Conservation (phyloP, 2,113 vertebrate genomes). For the Calonectris borealis region DNA sequence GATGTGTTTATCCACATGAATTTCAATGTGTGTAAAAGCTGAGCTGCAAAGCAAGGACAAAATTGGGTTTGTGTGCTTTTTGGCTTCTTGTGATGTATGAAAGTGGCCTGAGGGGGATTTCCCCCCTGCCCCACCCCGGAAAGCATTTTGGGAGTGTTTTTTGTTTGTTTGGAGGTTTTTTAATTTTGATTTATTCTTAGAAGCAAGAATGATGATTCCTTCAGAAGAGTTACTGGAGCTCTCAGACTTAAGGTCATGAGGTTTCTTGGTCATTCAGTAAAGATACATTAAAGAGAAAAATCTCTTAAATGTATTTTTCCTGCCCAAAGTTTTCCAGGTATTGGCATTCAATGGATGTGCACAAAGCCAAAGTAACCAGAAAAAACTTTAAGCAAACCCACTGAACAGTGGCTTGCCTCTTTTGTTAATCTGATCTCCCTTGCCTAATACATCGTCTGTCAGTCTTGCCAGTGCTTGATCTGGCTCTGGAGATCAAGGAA, state of each 20-base stretch:
- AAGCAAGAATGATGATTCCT: neutral
- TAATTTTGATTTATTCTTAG: neutral
- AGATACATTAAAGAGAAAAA: neutral
- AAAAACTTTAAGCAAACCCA: neutral
- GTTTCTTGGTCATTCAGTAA: neutral
- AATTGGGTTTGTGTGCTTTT: neutral
- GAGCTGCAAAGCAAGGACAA: slow-evolving; percentile 10
- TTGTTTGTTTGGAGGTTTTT: neutral
- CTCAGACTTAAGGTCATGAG: neutral
- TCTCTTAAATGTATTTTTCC: neutral
- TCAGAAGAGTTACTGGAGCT: neutral
- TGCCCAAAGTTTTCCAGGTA: neutral
- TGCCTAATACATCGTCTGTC: neutral
- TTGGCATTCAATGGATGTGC: neutral
- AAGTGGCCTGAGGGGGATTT: neutral
- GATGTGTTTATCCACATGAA: neutral
- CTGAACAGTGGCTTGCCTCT: neutral
- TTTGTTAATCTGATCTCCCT: neutral
- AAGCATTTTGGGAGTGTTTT: neutral
- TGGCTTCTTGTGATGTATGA: neutral
- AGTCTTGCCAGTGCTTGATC: neutral
- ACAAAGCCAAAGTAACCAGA: neutral
- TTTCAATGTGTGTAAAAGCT: neutral
- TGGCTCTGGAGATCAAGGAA: neutral
- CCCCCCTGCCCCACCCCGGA: fast-evolving